phyloP scores from a whole-genome alignment of 2,113 vertebrate species.

The Crotalus horridus region DNA sequence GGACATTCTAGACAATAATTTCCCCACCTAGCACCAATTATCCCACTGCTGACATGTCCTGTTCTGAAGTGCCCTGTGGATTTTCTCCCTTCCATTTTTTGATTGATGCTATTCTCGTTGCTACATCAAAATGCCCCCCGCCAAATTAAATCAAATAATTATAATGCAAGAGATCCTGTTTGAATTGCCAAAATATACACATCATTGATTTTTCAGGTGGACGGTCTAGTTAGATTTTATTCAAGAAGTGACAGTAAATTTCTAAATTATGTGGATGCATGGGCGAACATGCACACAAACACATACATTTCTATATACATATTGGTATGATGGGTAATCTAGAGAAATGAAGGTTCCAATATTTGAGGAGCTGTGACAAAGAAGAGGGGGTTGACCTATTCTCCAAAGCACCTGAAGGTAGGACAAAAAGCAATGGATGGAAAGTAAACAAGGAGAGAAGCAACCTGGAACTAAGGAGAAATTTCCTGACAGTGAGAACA shows the following conservation, averaged over 20 bases:
- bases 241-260: constrained; percentile 20
- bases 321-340: neutral
- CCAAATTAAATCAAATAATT: neutral
- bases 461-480: too few relatives aligned
- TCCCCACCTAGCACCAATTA: constrained; percentile 55
- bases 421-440: too few relatives aligned
- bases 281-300: neutral
- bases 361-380: neutral
- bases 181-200: constrained; percentile 51
- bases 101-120: constrained; percentile 60
- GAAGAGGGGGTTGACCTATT: neutral
- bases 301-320: neutral
- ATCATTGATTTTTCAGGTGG: constrained; percentile 40
- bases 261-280: constrained; percentile 31
- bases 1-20: constrained; percentile 62
- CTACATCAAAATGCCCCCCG: constrained; percentile 53
- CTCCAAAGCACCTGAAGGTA: too few relatives aligned
- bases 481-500: too few relatives aligned
- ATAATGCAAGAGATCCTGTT: constrained; percentile 55
- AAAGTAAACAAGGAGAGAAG: too few relatives aligned
- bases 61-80: constrained; percentile 47
- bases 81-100: constrained; percentile 37
- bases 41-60: constrained; percentile 44
- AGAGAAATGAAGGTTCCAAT: neutral
- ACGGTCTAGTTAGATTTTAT: constrained; percentile 27